Evolutionary conservation across 1,140 invertebrate species (phyloP), one percentile per base, ranked within the genome.

Genomic region (Zelostemma sp.): DNA sequence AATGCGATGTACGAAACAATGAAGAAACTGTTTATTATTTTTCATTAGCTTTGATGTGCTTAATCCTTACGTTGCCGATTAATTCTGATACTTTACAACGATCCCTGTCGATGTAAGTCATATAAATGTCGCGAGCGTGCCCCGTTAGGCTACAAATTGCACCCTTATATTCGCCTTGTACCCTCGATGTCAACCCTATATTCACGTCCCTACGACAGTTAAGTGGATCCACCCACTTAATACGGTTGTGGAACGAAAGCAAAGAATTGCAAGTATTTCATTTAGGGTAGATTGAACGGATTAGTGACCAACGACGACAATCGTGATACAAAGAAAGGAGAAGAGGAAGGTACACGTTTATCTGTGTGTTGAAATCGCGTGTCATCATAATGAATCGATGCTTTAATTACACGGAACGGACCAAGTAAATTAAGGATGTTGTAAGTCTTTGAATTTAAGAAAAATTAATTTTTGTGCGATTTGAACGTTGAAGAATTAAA

Each of bases 221-320:
- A 74, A 74, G 72, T 74, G 62, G 72, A 71, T 74, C 59, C 64
- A 66, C 68, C 72, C 65, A 71, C 72, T 74, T 60, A 71, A 64
- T 71, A 59, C 56, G 46, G 49, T 14, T 43, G 55, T 67, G 64
- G 59, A 69, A 72, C 73, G 72, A 72, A 68, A 63, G 66, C 48
- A 73, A 75, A 79, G 79, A 81, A 81, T 81, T 59, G 72, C 76
- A 81, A 81, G 72, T 81, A 81, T 81, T 81, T 81, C 76, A 81
- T 81, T 81, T 81, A 74, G 75, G 76, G 79, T 65, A 78, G 79
- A 80, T 81, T 79, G 76, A 71, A 81, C 74, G 72, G 77, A 81
- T 81, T 81, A 81, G 78, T 73, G 75, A 78, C 68, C 69, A 65
- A 68, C 68, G 72, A 68, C 72, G 55, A 33, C 21, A 63, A 64